These are phyloP conservation scores for Nasonovia ribisnigri DNA, from an alignment of 2,888 invertebrate species.

Conservation along the genomic window DNA sequence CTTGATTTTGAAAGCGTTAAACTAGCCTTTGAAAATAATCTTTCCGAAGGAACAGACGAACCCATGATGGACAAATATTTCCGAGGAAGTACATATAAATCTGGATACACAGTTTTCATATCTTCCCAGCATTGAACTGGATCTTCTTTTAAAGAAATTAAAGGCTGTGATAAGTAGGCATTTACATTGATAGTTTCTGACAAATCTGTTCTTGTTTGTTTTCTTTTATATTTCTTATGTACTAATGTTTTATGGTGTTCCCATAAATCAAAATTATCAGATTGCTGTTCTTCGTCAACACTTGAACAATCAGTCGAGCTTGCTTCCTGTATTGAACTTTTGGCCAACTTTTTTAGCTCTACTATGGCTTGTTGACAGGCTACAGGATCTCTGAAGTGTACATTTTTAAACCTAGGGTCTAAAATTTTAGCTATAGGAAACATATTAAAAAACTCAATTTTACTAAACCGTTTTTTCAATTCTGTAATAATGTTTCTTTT, in stretches of 20 bases:
- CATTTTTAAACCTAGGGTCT: constrained; percentile 17
- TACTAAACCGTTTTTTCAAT: not conserved
- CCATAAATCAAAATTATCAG: not conserved
- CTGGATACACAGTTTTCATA: not conserved
- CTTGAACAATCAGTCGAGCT: not conserved
- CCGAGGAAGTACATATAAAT: not conserved
- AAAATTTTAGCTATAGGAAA: constrained; percentile 26
- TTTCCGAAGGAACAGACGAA: not conserved
- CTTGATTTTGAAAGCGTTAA: constrained; percentile 15
- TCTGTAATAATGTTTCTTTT: constrained; percentile 10
- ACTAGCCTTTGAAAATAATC: constrained; percentile 5
- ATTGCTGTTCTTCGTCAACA: not conserved
- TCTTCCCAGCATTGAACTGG: not conserved
- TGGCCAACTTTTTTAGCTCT: not conserved
- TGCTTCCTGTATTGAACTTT: not conserved
- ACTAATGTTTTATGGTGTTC: not conserved
- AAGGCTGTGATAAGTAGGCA: not conserved
- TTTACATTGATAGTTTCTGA: not conserved
- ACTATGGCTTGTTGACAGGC: not conserved
- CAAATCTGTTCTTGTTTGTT: not conserved
- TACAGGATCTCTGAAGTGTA: constrained; percentile 7
- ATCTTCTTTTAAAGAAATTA: not conserved
- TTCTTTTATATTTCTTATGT: not conserved
- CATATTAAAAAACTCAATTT: constrained; percentile 3
- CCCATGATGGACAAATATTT: not conserved